Base-by-base conservation (phyloP, 2,113 vertebrate genomes). In the Dipodomys ordii region DNA sequence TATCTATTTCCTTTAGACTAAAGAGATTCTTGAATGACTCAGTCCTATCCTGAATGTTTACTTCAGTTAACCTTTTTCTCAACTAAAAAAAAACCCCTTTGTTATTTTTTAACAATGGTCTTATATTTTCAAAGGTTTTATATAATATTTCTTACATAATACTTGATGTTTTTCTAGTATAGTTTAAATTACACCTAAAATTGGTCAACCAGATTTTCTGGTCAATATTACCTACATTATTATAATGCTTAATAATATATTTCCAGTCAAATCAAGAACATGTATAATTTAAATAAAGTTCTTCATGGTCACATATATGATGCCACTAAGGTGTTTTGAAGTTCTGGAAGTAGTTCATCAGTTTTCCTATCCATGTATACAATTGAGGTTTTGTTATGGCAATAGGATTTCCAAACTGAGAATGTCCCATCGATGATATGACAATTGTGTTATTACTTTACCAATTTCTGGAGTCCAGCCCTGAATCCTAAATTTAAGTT, bases 381-480 rank as follows among this genome's bases (percentile, higher is more conserved):
- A 83, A 91, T 67, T 76, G 32, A 90, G 67, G 23, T 76, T 64
- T 90, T 83, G 69, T 83, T 80, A 44, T 77, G 27, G 44, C 76
- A 68, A 23, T 88, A 22, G 12, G 7, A 67, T 79, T 87, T 57
- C 16, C 30, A 87, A 76, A 30, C 39, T 88, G 27, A 12, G 23
- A 87, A 60, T 12, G 83, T 2, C 4, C 25, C 53, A 86, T 49
- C 57, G 28, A 67, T 81, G 53, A 82, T 62, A 74, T 62, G 85
- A 87, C 69, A 84, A 69, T 87, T 95, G 83, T 76, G 25, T 79
- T 84, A 79, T 83, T 20, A 65, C 73, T 83, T 94, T 92, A 88
- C 6, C 62, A 81, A 39, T 79, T 87, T 65, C 28, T 90, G 39
- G 8, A 96, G n/a, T 27, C 16, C 10, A 60, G 4, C 1, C 39